Evolutionary conservation across 2,888 invertebrate genomes (phyloP), one percentile per base, ranked within the genome.

Genomic region (Atherix ibis): DNA sequence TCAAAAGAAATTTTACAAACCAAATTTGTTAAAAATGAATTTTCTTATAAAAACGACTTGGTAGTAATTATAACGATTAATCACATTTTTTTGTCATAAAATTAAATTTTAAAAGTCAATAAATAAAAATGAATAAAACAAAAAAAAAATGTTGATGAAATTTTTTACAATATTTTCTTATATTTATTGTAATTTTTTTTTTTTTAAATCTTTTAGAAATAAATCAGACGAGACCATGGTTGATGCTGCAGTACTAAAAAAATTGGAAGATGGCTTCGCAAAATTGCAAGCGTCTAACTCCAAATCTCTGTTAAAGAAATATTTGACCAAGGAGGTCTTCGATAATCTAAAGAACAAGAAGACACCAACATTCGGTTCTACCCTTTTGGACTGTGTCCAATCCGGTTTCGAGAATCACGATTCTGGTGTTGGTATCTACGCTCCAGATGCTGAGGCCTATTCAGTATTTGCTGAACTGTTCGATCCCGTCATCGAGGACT

Each of bases 401-500:
- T 94, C 94, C 50, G 95, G 91, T 84, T 69, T 91, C 56, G 89
- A 91, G 67, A 95, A 97, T 65, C 77, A 81, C 62, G 94, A 95
- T 66, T 91, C 91, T 45, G 91, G 92, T 52, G 85, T 92, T 44
- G 94, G 95, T 59, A 84, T 95, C 67, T 95, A 95, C 60, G 95
- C 95, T 38, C 92, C 94, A 40, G 95, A 95, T 62, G 92, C 94
- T 43, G 94, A 95, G 64, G 64, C 92, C 36, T 97, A 95, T 72
- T 77, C 81, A 49, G 73, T 82, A 36, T 97, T 95, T 64, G 71
- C 84, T 43, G 85, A 84, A 37, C 71, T 97, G 47, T 95, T 97
- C 65, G 89, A 95, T 67, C 92, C 92, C 62, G 84, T 97, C 70
- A 95, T 97, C 63, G 89, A 91, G 61, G 92, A 92, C 60, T 94